Conservation (phyloP, 2,113 vertebrate genomes). For the Lasiurus borealis region DNA sequence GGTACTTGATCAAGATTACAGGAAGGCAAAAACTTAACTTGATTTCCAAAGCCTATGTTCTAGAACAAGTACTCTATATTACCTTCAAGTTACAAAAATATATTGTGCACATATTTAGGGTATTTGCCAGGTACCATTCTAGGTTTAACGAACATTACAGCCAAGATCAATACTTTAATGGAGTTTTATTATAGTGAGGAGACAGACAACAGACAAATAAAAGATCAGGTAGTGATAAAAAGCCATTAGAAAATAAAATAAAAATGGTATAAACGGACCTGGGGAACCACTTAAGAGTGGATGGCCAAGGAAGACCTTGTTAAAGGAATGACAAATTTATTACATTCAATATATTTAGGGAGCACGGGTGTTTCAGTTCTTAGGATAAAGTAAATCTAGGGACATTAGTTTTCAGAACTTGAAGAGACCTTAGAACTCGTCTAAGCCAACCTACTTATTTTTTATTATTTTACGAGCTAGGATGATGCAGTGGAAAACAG, state of each 20-base stretch:
- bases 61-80: background rate
- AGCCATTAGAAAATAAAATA: slow-evolving; percentile 35
- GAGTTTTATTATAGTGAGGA: background rate
- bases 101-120: background rate
- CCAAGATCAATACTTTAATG: background rate
- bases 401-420: background rate
- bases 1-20: slow-evolving; percentile 24
- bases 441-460: background rate
- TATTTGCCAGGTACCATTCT: background rate
- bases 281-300: background rate
- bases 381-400: slow-evolving; percentile 7
- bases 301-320: background rate
- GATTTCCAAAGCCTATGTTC: slow-evolving; percentile 37
- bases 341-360: background rate
- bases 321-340: background rate
- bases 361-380: background rate
- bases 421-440: background rate
- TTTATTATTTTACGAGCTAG: background rate
- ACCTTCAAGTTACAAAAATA: background rate
- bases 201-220: slow-evolving; percentile 31
- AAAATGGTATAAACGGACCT: background rate
- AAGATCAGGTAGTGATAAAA: background rate
- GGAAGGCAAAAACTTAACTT: slow-evolving; percentile 17
- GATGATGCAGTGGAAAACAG: background rate
- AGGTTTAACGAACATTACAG: background rate